These are phyloP conservation scores for Pristionchus maxplancki DNA, from an alignment of 2,888 invertebrate species.

Conservation along the genomic window DNA sequence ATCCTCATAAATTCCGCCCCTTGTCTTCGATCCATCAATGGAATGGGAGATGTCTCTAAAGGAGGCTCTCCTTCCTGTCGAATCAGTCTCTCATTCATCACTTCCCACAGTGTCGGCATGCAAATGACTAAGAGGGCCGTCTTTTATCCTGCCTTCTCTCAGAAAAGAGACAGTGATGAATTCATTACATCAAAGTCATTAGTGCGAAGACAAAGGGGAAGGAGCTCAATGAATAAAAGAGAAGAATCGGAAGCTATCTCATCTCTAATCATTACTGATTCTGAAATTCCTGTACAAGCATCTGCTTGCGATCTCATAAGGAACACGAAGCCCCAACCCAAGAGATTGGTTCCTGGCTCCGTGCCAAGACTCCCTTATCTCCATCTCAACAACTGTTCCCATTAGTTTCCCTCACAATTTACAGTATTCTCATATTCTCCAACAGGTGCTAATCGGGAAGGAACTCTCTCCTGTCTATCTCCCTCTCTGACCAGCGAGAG, in stretches of 20 bases:
- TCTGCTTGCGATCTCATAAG: neutral
- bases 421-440: conserved; percentile 13
- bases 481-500: neutral
- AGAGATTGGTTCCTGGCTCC: neutral
- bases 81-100: neutral
- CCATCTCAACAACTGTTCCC: neutral
- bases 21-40: conserved; percentile 3
- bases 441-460: conserved; percentile 38
- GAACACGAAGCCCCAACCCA: too few relatives aligned
- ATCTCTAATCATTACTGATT: neutral
- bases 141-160: neutral
- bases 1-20: neutral
- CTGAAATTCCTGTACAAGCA: neutral
- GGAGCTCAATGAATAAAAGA: conserved; percentile 12
- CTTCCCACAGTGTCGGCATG: neutral
- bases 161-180: conserved; percentile 30
- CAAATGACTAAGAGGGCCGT: conserved; percentile 24
- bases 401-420: conserved; percentile 10
- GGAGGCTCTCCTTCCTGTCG: neutral
- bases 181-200: conserved; percentile 39
- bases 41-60: neutral
- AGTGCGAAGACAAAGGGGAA: conserved; percentile 1
- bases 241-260: neutral
- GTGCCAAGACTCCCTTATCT: neutral
- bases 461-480: neutral